Evolutionary conservation across 2,797 vertebrate species (phyloP).

Genomic region (Halcyon badia): DNA sequence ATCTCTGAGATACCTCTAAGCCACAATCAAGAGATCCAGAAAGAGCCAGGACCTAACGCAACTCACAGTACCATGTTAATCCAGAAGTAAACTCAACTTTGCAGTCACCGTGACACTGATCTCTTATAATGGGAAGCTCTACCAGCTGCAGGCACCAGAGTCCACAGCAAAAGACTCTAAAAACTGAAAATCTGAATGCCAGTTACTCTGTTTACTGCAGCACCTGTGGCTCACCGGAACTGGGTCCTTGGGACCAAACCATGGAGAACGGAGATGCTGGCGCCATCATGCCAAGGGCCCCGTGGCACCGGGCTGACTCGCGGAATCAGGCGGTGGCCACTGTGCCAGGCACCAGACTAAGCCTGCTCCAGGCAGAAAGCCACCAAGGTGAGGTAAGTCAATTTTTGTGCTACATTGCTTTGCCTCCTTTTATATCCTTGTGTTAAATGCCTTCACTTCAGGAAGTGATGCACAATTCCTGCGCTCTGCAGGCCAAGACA

Average conservation of each 20-base stretch:
- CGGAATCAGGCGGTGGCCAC: too few species aligned
- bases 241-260: neutral
- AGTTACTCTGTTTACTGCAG: neutral
- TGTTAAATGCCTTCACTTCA: neutral
- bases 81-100: neutral
- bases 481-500: neutral
- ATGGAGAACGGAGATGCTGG: neutral
- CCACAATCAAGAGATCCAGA: neutral
- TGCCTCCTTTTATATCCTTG: neutral
- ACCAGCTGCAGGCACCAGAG: too few species aligned
- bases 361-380: neutral
- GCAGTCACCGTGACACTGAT: neutral
- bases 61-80: neutral
- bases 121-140: neutral
- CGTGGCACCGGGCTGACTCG: neutral
- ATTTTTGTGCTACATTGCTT: neutral
- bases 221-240: neutral
- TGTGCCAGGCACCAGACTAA: too few species aligned
- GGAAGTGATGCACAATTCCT: neutral
- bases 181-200: neutral
- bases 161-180: neutral
- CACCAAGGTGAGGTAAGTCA: neutral
- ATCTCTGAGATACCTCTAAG: neutral
- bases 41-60: neutral
- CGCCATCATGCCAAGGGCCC: neutral